phyloP scores from a whole-genome alignment of 2,113 vertebrate genomes.

The Neoarius graeffei region DNA sequence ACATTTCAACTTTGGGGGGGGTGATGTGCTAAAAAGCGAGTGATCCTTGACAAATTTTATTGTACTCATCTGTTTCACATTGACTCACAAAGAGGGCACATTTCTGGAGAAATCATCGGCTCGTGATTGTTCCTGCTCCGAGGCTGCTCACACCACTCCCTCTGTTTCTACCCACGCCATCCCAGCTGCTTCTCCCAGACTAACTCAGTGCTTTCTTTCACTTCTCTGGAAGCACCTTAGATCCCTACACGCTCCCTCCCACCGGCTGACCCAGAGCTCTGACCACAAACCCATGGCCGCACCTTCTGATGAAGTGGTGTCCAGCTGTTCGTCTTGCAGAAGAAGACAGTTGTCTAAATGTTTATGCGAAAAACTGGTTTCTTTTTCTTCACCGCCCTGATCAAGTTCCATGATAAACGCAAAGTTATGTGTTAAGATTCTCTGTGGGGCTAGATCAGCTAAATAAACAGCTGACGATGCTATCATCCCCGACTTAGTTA shows the following conservation, averaged over 20 bases:
- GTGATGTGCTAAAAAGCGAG: conserved; percentile 10
- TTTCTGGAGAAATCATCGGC: conserved; percentile 69
- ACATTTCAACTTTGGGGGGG: conserved; percentile 21
- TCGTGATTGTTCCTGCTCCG: conserved; percentile 66
- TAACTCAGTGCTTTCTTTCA: conserved; percentile 45
- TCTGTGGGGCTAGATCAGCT: conserved; percentile 53
- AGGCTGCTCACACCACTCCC: conserved; percentile 51
- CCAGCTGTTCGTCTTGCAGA: conserved; percentile 78
- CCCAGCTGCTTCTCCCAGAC: conserved; percentile 55
- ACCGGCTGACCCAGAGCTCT: conserved; percentile 62
- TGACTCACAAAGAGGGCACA: conserved; percentile 63
- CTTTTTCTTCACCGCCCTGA: conserved; percentile 69
- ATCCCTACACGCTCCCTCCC: conserved; percentile 35
- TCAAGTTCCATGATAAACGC: conserved; percentile 69
- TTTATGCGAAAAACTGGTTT: conserved; percentile 74
- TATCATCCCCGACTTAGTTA: conserved; percentile 56
- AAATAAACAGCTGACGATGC: conserved; percentile 54
- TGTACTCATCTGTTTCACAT: conserved; percentile 69
- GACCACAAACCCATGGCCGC: conserved; percentile 63
- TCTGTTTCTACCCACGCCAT: conserved; percentile 47
- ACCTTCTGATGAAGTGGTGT: conserved; percentile 61
- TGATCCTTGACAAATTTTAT: conserved; percentile 65
- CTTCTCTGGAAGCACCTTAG: conserved; percentile 44
- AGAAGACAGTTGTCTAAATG: conserved; percentile 80
- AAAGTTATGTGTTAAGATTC: conserved; percentile 65